These are phyloP conservation scores for Umimayanthus kanabou DNA, from an alignment of 92 coral and sea anemone genomes.

Conservation along the genomic window DNA sequence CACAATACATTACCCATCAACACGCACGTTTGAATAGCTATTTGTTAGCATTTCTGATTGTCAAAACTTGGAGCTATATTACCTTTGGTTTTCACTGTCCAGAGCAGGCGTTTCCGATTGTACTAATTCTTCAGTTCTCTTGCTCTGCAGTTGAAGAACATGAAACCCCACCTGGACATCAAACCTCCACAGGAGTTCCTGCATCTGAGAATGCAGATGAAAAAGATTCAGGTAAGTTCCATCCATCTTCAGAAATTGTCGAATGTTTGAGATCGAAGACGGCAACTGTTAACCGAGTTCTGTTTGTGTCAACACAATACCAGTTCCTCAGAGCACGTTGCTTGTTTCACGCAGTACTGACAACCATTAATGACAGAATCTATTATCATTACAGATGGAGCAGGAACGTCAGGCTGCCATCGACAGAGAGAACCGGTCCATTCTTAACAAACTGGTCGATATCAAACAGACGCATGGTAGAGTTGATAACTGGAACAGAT, in stretches of 20 bases:
- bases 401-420: conserved; percentile 84
- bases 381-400: conserved; percentile 59
- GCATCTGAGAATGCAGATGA: conserved; percentile 70
- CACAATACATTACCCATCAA: too few relatives aligned
- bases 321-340: not conserved
- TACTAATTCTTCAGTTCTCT: not conserved
- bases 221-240: conserved; percentile 68
- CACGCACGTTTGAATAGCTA: too few relatives aligned
- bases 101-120: too few relatives aligned
- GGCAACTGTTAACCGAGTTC: too few relatives aligned
- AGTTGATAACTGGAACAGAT: conserved; percentile 78
- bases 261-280: too few relatives aligned
- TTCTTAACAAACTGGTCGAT: conserved; percentile 70
- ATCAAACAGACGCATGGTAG: conserved; percentile 75
- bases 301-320: not conserved
- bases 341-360: not conserved
- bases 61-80: too few relatives aligned
- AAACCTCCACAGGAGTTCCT: conserved; percentile 76
- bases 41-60: too few relatives aligned
- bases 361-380: not conserved
- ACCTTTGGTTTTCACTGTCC: too few relatives aligned
- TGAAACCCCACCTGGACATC: conserved; percentile 76
- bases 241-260: not conserved
- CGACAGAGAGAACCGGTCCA: conserved; percentile 81
- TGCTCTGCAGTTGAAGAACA: conserved; percentile 72